Evolutionary conservation across 1,140 invertebrate species (phyloP).

Genomic region (Eulimnadia texana): DNA sequence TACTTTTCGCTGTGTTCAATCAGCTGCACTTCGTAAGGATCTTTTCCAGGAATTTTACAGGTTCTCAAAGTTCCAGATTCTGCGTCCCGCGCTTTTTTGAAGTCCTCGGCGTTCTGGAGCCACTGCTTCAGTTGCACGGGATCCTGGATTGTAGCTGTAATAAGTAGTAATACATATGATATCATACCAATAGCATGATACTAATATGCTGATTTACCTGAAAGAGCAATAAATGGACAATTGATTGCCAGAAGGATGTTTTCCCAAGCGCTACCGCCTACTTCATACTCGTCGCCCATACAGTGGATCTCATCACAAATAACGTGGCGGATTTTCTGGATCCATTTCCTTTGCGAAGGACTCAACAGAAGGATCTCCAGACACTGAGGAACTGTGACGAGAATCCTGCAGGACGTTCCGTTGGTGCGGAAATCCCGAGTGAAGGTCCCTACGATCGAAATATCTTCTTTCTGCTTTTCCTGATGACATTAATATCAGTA

Average conservation of each 20-base stretch:
- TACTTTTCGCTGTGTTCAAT: constrained; percentile 18
- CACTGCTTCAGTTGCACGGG: constrained; percentile 17
- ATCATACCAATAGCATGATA: too few species aligned
- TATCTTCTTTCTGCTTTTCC: constrained; percentile 9
- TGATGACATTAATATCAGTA: too few species aligned
- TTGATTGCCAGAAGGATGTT: constrained; percentile 18
- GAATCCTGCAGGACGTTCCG: constrained; percentile 18
- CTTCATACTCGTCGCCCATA: constrained; percentile 15
- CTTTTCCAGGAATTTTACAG: neutral
- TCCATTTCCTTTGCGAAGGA: constrained; percentile 18
- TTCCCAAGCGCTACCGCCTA: constrained; percentile 19
- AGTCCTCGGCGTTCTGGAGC: constrained; percentile 19
- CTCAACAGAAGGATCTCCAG: constrained; percentile 20
- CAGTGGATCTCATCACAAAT: constrained; percentile 23
- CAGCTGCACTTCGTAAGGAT: constrained; percentile 17
- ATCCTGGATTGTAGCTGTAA: constrained; percentile 19
- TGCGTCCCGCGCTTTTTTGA: constrained; percentile 16
- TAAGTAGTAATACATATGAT: too few species aligned
- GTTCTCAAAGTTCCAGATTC: neutral
- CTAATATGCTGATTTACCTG: too few species aligned
- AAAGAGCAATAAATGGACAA: constrained; percentile 21
- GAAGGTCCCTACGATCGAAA: constrained; percentile 18
- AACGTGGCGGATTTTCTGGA: constrained; percentile 17
- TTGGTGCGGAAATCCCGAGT: constrained; percentile 20
- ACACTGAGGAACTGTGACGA: constrained; percentile 21